These are phyloP conservation scores for Pangasianodon hypophthalmus DNA, from an alignment of 2,113 vertebrate species.

Conservation along the genomic window DNA sequence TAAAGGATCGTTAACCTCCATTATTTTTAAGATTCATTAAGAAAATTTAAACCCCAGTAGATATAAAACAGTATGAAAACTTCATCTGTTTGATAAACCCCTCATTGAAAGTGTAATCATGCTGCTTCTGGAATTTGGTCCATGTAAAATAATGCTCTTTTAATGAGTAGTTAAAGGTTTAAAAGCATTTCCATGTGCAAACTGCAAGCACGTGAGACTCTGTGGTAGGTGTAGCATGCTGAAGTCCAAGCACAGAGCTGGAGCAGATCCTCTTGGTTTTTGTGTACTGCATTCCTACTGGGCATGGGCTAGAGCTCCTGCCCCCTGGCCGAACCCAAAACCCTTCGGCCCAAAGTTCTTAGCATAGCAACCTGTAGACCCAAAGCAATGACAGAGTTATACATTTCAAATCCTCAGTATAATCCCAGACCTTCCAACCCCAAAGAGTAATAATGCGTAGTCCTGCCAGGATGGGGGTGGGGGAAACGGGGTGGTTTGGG, in stretches of 20 bases:
- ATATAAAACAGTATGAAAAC: conserved; percentile 31
- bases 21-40: neutral
- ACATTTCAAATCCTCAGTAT: neutral
- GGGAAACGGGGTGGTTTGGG: neutral
- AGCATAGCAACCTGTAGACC: conserved; percentile 86
- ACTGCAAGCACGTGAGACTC: neutral
- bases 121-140: conserved; percentile 22
- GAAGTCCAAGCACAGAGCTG: conserved; percentile 1
- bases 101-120: neutral
- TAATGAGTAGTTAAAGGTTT: conserved; percentile 3
- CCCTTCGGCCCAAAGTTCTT: conserved; percentile 98
- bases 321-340: conserved; percentile 94
- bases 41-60: conserved; percentile 9
- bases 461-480: neutral
- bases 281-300: conserved; percentile 69
- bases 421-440: neutral
- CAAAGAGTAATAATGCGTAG: neutral
- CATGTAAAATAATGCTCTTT: neutral
- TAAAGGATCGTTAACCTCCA: neutral
- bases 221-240: neutral
- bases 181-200: conserved; percentile 25
- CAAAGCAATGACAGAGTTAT: conserved; percentile 34
- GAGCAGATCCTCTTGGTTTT: neutral
- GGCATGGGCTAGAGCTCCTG: conserved; percentile 88
- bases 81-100: neutral